phyloP scores from a whole-genome alignment of 2,113 vertebrate species.

The Pardalotus punctatus region DNA sequence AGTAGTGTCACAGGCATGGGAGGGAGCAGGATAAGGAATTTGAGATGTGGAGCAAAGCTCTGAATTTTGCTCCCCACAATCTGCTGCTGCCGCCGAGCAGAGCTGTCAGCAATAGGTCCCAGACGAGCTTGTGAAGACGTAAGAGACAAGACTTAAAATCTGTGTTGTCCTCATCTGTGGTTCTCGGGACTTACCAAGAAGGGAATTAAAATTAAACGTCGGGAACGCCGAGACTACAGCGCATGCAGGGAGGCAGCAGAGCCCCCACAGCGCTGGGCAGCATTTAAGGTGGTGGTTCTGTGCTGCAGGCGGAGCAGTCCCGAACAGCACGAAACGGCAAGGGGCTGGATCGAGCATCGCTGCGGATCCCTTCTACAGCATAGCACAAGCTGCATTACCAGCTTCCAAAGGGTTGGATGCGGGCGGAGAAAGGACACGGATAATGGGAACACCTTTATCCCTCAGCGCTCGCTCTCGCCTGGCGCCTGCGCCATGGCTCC shows the following conservation, averaged over 20 bases:
- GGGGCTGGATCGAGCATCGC: neutral
- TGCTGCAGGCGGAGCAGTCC: accelerated
- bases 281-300: neutral
- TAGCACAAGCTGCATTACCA: accelerated
- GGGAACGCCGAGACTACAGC: accelerated
- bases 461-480: accelerated
- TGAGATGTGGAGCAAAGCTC: neutral
- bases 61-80: neutral
- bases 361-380: neutral
- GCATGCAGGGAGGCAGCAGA: neutral
- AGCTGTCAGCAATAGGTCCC: neutral
- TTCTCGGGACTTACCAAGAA: neutral
- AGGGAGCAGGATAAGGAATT: neutral
- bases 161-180: neutral
- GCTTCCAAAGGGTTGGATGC: neutral
- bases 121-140: neutral
- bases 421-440: accelerated
- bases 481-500: neutral
- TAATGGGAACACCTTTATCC: neutral
- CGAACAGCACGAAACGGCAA: accelerated
- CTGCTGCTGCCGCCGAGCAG: neutral
- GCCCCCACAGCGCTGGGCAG: accelerated
- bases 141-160: neutral
- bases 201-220: neutral
- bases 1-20: too few species aligned